phyloP scores from a whole-genome alignment of 2,113 vertebrate species.

The Microtus ochrogaster region DNA sequence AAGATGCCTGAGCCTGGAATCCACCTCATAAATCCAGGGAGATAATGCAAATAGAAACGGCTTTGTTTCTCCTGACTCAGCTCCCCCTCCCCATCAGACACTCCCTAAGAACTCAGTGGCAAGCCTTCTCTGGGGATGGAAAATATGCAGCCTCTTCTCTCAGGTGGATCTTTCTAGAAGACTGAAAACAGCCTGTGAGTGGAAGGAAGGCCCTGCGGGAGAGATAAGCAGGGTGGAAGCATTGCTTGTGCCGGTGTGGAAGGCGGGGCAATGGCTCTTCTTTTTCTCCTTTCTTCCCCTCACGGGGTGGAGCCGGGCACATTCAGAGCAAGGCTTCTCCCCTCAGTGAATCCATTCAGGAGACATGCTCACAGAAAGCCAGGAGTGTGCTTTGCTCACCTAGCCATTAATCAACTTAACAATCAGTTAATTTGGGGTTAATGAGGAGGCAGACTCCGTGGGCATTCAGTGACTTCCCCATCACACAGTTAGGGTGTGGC shows the following conservation, averaged over 20 bases:
- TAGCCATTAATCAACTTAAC: background rate
- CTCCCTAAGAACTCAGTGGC: background rate
- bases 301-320: background rate
- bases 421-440: background rate
- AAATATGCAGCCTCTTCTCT: background rate
- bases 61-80: background rate
- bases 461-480: slow-evolving; percentile 6
- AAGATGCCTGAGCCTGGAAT: background rate
- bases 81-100: background rate
- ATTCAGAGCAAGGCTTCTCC: background rate
- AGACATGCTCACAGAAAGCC: background rate
- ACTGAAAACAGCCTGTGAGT: background rate
- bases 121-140: background rate
- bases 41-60: background rate
- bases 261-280: background rate
- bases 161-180: background rate
- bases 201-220: background rate
- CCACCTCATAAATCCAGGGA: background rate
- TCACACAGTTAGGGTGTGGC: background rate
- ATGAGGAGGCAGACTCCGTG: background rate
- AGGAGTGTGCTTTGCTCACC: background rate
- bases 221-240: background rate
- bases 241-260: background rate
- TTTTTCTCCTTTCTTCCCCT: background rate
- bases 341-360: background rate